Conservation (phyloP, 2,888 invertebrate genomes). For the Noctua pronuba region DNA sequence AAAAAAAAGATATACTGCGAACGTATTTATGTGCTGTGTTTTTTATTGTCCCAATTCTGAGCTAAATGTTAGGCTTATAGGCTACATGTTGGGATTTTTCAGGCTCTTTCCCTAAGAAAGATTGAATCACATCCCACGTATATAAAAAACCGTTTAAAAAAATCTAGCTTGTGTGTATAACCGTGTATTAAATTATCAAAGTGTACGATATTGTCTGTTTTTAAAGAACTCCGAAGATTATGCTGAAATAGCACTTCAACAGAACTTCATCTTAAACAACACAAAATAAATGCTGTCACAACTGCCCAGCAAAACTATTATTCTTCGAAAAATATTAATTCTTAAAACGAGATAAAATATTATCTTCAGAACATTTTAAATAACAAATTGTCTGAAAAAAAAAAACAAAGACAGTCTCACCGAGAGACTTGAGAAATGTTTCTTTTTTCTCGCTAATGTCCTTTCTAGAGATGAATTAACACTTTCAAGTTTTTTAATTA, state of each 20-base stretch:
- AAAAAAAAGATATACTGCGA: background rate
- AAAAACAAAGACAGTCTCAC: conserved; percentile 59
- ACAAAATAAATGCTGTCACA: conserved; percentile 37
- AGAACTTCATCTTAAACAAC: conserved; percentile 18
- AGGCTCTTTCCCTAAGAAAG: background rate
- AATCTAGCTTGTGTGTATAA: background rate
- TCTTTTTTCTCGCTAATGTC: conserved; percentile 58
- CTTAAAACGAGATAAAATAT: conserved; percentile 53
- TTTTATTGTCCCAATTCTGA: background rate
- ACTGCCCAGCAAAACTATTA: conserved; percentile 34
- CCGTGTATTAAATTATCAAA: background rate
- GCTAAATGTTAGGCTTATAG: background rate
- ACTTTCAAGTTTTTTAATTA: conserved; percentile 59
- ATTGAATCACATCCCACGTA: background rate
- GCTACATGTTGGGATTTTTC: background rate
- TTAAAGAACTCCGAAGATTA: background rate
- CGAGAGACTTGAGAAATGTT: conserved; percentile 70
- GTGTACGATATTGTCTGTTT: background rate
- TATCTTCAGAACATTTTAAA: conserved; percentile 34
- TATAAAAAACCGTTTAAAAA: too few species aligned
- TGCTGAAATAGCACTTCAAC: conserved; percentile 21
- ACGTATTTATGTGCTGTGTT: background rate
- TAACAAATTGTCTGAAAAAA: conserved; percentile 58
- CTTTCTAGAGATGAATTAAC: conserved; percentile 57
- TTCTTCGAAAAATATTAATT: conserved; percentile 38